Evolutionary conservation across 2,113 vertebrate genomes (phyloP).

Genomic region (Lota lota): DNA sequence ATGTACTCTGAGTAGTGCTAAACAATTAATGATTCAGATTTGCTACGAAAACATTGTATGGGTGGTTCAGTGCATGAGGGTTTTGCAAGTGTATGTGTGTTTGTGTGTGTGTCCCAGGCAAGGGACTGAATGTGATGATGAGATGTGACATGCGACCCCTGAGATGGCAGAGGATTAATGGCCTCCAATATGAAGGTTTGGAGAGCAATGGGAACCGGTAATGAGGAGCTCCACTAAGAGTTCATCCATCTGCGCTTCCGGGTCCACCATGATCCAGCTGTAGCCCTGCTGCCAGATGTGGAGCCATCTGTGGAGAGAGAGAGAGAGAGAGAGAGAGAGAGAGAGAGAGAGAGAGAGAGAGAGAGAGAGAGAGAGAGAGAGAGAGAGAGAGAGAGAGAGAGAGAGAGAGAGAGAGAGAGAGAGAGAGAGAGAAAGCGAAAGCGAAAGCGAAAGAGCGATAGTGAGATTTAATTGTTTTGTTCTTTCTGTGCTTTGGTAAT

Average conservation of each 20-base stretch:
- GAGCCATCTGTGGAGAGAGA: slow-evolving; percentile 41
- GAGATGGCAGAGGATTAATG: slow-evolving; percentile 60
- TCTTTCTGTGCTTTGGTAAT: too few species aligned
- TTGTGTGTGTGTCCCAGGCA: neutral
- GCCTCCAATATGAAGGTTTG: slow-evolving; percentile 43
- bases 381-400: too few species aligned
- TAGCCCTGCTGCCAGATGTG: slow-evolving; percentile 58
- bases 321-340: neutral
- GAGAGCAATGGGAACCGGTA: slow-evolving; percentile 40
- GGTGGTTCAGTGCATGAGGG: slow-evolving; percentile 47
- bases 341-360: too few species aligned
- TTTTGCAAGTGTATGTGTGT: slow-evolving; percentile 11
- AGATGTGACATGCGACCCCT: slow-evolving; percentile 61
- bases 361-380: too few species aligned
- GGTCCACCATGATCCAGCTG: slow-evolving; percentile 46
- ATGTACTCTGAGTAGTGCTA: neutral
- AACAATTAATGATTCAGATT: slow-evolving; percentile 38
- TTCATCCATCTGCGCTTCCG: slow-evolving; percentile 5
- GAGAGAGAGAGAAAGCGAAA: too few species aligned
- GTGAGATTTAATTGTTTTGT: too few species aligned
- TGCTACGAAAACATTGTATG: slow-evolving; percentile 55
- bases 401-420: too few species aligned
- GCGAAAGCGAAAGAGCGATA: too few species aligned
- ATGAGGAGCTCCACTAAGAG: too few species aligned
- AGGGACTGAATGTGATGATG: slow-evolving; percentile 28